Evolutionary conservation across 2,888 invertebrate species (phyloP), one percentile per base, ranked within the genome.

Genomic region (Scaptodrosophila latifasciaeformis): DNA sequence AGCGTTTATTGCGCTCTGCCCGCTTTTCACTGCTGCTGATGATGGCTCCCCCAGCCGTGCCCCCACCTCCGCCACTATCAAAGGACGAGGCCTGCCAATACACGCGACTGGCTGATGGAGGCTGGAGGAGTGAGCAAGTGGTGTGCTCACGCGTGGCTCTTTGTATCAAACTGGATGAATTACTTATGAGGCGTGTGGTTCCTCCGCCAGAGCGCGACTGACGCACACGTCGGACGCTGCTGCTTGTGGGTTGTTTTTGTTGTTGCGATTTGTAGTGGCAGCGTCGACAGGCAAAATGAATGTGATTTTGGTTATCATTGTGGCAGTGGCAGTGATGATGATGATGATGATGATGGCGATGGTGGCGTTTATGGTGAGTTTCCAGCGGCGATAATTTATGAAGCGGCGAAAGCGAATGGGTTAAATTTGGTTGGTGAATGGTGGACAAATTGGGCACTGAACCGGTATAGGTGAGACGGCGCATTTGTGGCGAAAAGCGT

Each of bases 11-110:
- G 52, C 92, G 89, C 84, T 92, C 91, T 24, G 69, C 90, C 87
- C 89, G 82, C 47, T 72, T 82, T 35, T 83, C 83, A 59, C 64
- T 30, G 29, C 60, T 49, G 0, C 59, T 48, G 0, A 42, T 57
- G 51, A 24, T 52, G 4, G 5, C 35, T 9, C 45, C 15, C 13
- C 12, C 43, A 10, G 31, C 29, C 15, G 37, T 12, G 82, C 89
- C 37, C 1, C 31, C 65, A 59, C 60, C 62, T 27, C 57, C 68
- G 51, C 77, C 69, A 80, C 89, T 93, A 83, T 95, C 95, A 55
- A 95, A 93, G 51, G 94, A 94, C 57, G 94, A 87, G 17, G 95
- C 94, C 86, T 95, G 93, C 84, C 94, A 90, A 53, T 84, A 83
- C 10, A 82, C 72, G 21, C 81, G 82, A 45, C 69, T 70, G 50